Evolutionary conservation across 2,888 invertebrate genomes (phyloP).

Genomic region (Dynastes tityus): DNA sequence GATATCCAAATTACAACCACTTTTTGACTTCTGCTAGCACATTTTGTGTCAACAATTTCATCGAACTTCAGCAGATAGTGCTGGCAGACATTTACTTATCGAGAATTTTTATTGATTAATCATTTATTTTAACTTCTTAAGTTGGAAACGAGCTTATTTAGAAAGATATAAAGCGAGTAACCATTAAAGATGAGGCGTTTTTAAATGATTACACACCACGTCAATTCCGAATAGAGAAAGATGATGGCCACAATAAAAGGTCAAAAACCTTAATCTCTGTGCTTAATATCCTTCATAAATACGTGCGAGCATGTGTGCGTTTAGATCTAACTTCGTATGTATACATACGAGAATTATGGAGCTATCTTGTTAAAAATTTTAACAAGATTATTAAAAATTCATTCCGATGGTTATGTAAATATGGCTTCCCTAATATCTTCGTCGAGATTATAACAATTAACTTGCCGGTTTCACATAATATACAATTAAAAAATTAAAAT

Average conservation of each 20-base stretch:
- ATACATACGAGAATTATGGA: neutral
- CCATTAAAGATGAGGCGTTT: too few species aligned
- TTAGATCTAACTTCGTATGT: neutral
- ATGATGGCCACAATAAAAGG: conserved; percentile 36
- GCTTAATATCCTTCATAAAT: neutral
- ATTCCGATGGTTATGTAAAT: conserved; percentile 50
- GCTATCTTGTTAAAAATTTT: conserved; percentile 50
- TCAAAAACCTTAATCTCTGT: conserved; percentile 46
- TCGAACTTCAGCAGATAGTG: too few species aligned
- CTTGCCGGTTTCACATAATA: conserved; percentile 52
- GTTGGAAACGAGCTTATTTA: too few species aligned
- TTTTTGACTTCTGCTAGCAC: too few species aligned
- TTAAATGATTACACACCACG: too few species aligned
- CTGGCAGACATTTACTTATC: too few species aligned
- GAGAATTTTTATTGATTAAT: too few species aligned
- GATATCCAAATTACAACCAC: too few species aligned
- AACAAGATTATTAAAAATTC: conserved; percentile 51
- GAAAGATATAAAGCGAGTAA: too few species aligned
- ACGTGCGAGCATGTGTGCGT: neutral
- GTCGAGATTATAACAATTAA: conserved; percentile 47
- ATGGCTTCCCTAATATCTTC: conserved; percentile 6
- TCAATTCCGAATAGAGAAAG: too few species aligned
- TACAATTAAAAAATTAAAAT: conserved; percentile 55
- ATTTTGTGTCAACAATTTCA: too few species aligned
- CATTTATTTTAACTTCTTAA: too few species aligned